A percentile compares a stretch with the other conserved stretches of the same genome.
Evolutionary conservation across 2,888 invertebrate species (phyloP).

Genomic region (Junonia oenone): DNA sequence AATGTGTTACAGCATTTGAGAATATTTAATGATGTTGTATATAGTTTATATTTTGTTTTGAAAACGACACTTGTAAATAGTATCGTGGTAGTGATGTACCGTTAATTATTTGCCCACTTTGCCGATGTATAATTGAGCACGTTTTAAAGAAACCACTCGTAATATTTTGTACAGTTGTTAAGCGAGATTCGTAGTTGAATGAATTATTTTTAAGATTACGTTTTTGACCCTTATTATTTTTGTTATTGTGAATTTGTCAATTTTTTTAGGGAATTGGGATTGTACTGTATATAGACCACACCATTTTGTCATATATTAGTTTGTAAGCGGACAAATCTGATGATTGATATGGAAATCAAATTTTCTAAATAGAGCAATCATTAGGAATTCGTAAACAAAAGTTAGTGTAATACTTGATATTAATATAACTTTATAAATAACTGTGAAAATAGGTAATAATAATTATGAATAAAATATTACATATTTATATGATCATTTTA

Average conservation of each 20-base stretch:
- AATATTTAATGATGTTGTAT: slow-evolving; percentile 79
- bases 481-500: slow-evolving; percentile 71
- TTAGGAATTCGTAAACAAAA: slow-evolving; percentile 77
- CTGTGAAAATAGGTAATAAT: slow-evolving; percentile 80
- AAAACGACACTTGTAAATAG: slow-evolving; percentile 71
- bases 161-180: slow-evolving; percentile 77
- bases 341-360: slow-evolving; percentile 77
- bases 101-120: slow-evolving; percentile 65
- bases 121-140: slow-evolving; percentile 59
- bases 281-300: slow-evolving; percentile 82
- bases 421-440: slow-evolving; percentile 81
- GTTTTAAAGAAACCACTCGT: slow-evolving; percentile 75
- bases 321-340: slow-evolving; percentile 65
- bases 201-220: slow-evolving; percentile 71
- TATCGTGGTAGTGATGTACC: slow-evolving; percentile 48
- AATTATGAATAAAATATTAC: slow-evolving; percentile 81
- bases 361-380: slow-evolving; percentile 79
- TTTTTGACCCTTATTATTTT: slow-evolving; percentile 61
- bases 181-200: slow-evolving; percentile 74
- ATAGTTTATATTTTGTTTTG: slow-evolving; percentile 79
- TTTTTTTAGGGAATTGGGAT: slow-evolving; percentile 85
- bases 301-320: slow-evolving; percentile 73
- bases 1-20: slow-evolving; percentile 80
- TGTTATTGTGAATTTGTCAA: slow-evolving; percentile 85
- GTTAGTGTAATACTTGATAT: slow-evolving; percentile 79